These are phyloP conservation scores for Eptesicus fuscus DNA, from an alignment of 2,113 vertebrate species.

Conservation along the genomic window DNA sequence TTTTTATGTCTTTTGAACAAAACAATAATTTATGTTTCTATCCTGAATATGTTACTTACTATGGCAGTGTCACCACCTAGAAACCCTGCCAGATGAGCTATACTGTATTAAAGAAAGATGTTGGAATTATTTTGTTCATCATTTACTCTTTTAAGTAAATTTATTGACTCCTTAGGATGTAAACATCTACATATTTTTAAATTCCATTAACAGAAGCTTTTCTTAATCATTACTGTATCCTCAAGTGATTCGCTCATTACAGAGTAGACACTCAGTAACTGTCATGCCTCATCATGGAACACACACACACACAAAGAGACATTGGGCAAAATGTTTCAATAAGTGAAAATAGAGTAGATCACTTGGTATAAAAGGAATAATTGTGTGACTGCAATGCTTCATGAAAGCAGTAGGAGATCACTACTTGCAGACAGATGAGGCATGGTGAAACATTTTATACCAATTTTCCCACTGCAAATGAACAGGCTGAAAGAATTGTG, in stretches of 20 bases:
- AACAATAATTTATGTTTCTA: not conserved
- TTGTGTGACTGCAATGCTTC: not conserved
- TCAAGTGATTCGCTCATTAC: too few relatives aligned
- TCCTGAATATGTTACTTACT: not conserved
- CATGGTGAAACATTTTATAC: not conserved
- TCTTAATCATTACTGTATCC: not conserved
- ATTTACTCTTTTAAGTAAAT: not conserved
- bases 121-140: not conserved
- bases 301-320: not conserved
- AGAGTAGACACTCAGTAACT: not conserved
- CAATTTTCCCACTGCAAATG: not conserved
- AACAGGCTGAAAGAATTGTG: not conserved
- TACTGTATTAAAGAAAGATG: not conserved
- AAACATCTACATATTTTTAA: not conserved
- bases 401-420: not conserved
- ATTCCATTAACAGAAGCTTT: not conserved
- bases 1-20: not conserved
- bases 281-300: not conserved
- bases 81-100: not conserved
- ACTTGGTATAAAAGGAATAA: not conserved
- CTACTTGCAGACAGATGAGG: not conserved
- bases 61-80: not conserved
- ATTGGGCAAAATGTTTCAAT: not conserved
- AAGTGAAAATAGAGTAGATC: not conserved
- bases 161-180: not conserved